These are phyloP conservation scores for Corvus cornix DNA, from an alignment of 2,113 vertebrate species.

Conservation along the genomic window DNA sequence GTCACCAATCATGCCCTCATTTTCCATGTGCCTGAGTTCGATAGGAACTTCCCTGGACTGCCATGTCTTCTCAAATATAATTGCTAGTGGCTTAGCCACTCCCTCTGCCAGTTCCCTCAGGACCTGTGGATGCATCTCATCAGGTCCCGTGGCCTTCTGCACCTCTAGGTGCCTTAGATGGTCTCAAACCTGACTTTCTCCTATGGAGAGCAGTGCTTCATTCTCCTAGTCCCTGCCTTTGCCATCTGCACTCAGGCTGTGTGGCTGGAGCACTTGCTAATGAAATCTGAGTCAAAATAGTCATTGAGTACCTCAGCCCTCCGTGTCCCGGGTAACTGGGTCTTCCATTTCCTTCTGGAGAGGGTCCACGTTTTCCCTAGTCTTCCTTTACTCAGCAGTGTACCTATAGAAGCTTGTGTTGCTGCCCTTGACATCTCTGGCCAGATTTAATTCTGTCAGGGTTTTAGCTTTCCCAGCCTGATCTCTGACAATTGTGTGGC, in stretches of 20 bases:
- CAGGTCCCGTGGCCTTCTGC: neutral
- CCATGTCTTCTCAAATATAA: neutral
- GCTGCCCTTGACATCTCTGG: neutral
- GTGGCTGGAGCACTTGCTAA: neutral
- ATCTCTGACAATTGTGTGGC: neutral
- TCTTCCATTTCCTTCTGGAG: neutral
- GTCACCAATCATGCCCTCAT: neutral
- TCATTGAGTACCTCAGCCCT: neutral
- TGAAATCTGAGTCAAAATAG: neutral
- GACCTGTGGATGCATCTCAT: fast-evolving
- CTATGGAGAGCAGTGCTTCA: neutral
- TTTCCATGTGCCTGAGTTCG: neutral
- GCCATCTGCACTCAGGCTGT: neutral
- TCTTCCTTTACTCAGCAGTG: neutral
- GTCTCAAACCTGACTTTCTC: neutral
- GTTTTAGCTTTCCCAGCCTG: neutral
- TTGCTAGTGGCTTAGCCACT: neutral
- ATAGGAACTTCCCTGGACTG: neutral
- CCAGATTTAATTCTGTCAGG: neutral
- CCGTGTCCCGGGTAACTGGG: fast-evolving
- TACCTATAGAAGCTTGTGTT: neutral
- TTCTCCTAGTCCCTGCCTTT: neutral
- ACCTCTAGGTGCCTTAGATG: neutral
- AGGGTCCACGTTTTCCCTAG: neutral
- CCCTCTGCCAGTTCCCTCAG: neutral